Conservation (phyloP, 1,140 invertebrate genomes). For the Calliopsis andreniformis region DNA sequence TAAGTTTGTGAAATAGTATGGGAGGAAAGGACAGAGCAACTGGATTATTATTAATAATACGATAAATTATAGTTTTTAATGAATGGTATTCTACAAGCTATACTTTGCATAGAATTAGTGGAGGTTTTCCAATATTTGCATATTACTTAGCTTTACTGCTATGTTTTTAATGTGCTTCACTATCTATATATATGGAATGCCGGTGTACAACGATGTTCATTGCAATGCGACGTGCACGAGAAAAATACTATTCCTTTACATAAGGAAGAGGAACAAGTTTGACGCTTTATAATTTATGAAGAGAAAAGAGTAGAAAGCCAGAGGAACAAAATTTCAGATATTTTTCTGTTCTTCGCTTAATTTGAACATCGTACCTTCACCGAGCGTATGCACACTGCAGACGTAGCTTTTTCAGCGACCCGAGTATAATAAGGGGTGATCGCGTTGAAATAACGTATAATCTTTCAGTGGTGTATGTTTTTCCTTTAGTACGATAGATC, state of each 20-base stretch:
- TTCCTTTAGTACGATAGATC: conserved; percentile 77
- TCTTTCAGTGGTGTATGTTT: conserved; percentile 76
- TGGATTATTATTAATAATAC: conserved; percentile 25
- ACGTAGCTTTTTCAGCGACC: conserved; percentile 63
- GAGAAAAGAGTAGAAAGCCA: neutral
- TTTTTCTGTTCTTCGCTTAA: conserved; percentile 10
- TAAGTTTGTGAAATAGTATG: conserved; percentile 23
- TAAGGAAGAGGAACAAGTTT: neutral
- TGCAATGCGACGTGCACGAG: conserved; percentile 15
- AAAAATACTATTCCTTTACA: conserved; percentile 11
- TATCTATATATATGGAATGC: conserved; percentile 55
- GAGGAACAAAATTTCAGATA: conserved; percentile 18
- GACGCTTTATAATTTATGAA: neutral
- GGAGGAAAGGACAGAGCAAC: conserved; percentile 4
- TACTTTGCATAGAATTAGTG: conserved; percentile 95
- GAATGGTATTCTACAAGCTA: conserved; percentile 86
- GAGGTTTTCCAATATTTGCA: conserved; percentile 85
- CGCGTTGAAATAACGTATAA: conserved; percentile 69
- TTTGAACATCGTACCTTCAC: conserved; percentile 52
- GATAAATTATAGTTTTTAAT: conserved; percentile 60
- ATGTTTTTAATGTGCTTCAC: conserved; percentile 73
- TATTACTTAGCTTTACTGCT: conserved; percentile 72
- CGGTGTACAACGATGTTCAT: conserved; percentile 54
- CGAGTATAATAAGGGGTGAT: conserved; percentile 62
- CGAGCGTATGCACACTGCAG: conserved; percentile 62